Evolutionary conservation across 2,888 invertebrate genomes (phyloP), one percentile per base, ranked within the genome.

Genomic region (Orthonychiurus folsomi): DNA sequence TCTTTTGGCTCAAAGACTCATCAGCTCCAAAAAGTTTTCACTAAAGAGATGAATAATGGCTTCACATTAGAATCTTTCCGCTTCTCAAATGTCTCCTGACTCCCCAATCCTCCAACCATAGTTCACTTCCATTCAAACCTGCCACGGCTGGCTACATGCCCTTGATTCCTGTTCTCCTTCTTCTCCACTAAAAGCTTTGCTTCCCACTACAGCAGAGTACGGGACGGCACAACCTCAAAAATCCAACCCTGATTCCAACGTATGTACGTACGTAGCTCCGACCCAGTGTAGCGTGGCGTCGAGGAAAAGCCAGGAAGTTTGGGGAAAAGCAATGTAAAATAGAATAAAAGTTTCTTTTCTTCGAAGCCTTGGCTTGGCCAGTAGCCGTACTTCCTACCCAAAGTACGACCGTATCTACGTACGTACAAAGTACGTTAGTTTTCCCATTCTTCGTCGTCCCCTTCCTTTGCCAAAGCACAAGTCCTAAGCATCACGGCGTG

Each of bases 1-100:
- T 61, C 47, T 47, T 50, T 48, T 48, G 5, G 25, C 52, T 48
- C 50, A 50, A 56, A 61, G 59, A 27, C 60, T 61, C 37, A 28
- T 50, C 37, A 37, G 37, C 37, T 37, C 37, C 37, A 21, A 27
- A 62, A 63, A 63, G 15, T 61, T 63, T 63, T 63, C 66, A 59
- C 62, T 61, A 61, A 63, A 62, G 63, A 62, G 63, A 69, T 69
- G 66, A 69, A 63, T 65, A 67, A 69, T 69, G 65, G 63, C 53
- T 61, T 52, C 61, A 65, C 65, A 68, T 68, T 68, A 68, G 61
- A 63, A 63, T 66, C 65, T 68, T 64, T 63, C 58, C 52, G 52
- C 52, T 52, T n/a, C 52, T 52, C 52, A 37, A 37, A 37, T n/a
- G n/a, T n/a, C n/a, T n/a, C n/a, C n/a, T n/a, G n/a, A n/a, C n/a